phyloP scores from a whole-genome alignment of 2,888 invertebrate species.

The Empis livida region DNA sequence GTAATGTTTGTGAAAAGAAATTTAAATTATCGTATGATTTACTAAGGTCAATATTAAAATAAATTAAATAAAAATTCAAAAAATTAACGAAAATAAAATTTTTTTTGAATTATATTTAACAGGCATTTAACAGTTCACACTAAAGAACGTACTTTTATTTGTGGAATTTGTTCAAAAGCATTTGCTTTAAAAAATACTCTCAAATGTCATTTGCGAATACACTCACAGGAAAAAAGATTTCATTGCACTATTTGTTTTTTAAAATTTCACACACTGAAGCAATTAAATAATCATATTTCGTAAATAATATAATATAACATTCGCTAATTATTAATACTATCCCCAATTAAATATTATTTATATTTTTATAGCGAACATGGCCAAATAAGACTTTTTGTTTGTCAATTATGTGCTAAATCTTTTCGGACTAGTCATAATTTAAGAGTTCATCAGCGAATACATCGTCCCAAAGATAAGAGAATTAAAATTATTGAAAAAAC shows the following conservation, averaged over 20 bases:
- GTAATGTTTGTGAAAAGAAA: constrained; percentile 21
- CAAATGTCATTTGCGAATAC: constrained; percentile 15
- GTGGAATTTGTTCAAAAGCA: constrained; percentile 15
- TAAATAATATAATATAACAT: constrained; percentile 2
- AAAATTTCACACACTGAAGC: constrained; percentile 11
- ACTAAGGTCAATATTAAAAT: constrained; percentile 16
- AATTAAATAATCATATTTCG: constrained; percentile 16
- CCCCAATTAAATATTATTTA: too few relatives aligned
- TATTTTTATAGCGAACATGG: constrained; percentile 1
- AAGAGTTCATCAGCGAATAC: constrained; percentile 13
- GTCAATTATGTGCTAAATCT: constrained; percentile 11
- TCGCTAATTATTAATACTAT: constrained; percentile 2
- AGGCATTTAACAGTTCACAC: constrained; percentile 13
- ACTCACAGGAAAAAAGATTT: constrained; percentile 7
- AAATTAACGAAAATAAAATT: background rate
- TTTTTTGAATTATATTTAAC: background rate
- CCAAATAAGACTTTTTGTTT: constrained; percentile 8
- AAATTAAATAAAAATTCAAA: background rate
- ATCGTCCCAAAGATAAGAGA: constrained; percentile 12
- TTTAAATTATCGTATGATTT: constrained; percentile 21
- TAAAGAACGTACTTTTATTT: constrained; percentile 20
- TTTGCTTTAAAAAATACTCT: constrained; percentile 18
- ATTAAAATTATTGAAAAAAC: constrained; percentile 12
- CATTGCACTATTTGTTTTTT: constrained; percentile 14
- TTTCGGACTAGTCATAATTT: constrained; percentile 14